Percentiles rank a stretch among this genome's conserved stretches.
phyloP scores from a whole-genome alignment of 2,113 vertebrate species.

The Sakesphorus luctuosus region DNA sequence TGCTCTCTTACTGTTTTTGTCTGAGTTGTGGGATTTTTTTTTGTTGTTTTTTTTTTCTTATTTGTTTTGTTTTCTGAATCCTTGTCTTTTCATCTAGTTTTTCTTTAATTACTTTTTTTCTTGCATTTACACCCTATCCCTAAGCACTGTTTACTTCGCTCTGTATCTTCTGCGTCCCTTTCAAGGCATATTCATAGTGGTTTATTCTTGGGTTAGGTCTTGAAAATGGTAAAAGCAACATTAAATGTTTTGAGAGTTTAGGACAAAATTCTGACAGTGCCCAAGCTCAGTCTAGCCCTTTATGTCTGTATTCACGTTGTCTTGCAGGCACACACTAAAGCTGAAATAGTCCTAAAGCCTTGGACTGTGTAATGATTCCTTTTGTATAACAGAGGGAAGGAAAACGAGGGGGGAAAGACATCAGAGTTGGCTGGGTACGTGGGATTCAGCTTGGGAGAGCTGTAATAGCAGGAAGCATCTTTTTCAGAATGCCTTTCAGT shows the following conservation, averaged over 20 bases:
- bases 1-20: not conserved
- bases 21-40: not conserved
- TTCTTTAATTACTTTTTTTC: fast-evolving
- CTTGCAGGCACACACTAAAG: constrained; percentile 9
- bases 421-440: not conserved
- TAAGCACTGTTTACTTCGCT: not conserved
- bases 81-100: not conserved
- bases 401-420: not conserved
- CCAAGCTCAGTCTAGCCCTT: not conserved
- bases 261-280: not conserved
- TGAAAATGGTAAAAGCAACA: not conserved
- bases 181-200: not conserved
- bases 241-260: not conserved
- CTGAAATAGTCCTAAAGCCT: not conserved
- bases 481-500: not conserved
- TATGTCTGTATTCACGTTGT: not conserved
- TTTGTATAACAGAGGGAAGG: not conserved
- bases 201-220: not conserved
- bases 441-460: not conserved
- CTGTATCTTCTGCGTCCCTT: not conserved
- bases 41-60: not conserved
- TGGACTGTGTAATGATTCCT: not conserved
- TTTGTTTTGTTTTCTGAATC: not conserved
- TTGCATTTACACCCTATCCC: not conserved
- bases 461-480: not conserved